Conservation (phyloP, 2,113 vertebrate genomes). For the Vulpes ferrilata region DNA sequence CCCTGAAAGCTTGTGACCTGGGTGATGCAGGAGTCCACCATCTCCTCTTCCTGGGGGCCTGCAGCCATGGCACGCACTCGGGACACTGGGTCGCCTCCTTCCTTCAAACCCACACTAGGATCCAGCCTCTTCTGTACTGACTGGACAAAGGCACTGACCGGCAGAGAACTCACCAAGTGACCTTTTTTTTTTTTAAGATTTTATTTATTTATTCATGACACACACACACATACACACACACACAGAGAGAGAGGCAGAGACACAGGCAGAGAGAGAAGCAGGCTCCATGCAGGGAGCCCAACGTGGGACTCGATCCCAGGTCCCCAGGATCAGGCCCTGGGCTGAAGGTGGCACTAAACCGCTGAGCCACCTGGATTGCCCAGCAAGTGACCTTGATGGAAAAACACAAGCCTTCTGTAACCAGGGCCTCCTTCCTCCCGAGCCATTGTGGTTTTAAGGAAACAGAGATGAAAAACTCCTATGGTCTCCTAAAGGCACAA, state of each 20-base stretch:
- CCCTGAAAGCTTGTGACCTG: neutral
- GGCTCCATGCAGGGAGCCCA: no score
- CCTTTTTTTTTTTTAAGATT: no score
- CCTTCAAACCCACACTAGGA: neutral
- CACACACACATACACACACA: no score
- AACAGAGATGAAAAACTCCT: neutral
- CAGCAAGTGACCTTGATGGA: neutral
- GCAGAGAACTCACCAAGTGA: neutral
- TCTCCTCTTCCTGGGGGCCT: neutral
- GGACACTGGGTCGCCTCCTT: accelerated
- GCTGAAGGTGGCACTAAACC: no score
- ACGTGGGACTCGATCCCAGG: no score
- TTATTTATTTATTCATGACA: no score
- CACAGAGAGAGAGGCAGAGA: no score
- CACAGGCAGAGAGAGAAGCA: no score
- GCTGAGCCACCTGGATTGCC: no score
- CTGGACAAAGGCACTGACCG: neutral
- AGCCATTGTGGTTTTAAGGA: neutral
- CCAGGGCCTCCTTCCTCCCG: neutral
- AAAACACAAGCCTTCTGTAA: neutral
- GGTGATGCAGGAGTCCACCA: neutral
- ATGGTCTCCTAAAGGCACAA: neutral
- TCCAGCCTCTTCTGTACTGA: neutral
- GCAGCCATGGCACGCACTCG: accelerated
- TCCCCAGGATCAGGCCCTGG: no score